Evolutionary conservation across 2,113 vertebrate genomes (phyloP), one percentile per base, ranked within the genome.

Genomic region (Pachyramphus minor): DNA sequence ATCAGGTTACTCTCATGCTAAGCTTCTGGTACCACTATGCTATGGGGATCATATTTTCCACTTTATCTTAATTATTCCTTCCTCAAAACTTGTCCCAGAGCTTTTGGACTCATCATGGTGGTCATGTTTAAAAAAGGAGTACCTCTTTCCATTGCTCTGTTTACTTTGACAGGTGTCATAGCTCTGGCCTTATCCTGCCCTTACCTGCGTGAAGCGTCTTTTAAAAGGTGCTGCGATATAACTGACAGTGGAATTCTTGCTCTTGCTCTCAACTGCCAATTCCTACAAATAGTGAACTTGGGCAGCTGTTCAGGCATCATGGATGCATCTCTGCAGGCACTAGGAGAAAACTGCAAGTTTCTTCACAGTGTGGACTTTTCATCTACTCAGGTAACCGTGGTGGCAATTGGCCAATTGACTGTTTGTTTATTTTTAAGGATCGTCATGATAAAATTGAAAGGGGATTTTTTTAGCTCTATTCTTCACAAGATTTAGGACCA

Each of bases 351-450:
- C 92, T 98, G 98, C 92, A 93, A 82, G 16, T 97, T 96, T 92
- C 93, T 98, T 84, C 98, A 98, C 60, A 98, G 97, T 35, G 97
- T 98, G 84, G 98, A 98, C 91, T 98, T 98, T 77, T 98, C 98
- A 68, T 97, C 97, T 67, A 98, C 98, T 64, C 97, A 94, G 97
- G 98, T 98, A 97, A 97, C 39, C 90, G 4, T 5, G 8, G 76
- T 67, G n/a, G 8, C 55, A 74, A 1, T 25, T 62, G 45, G 14
- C 15, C 60, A 27, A 6, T 12, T 74, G 68, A 53, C 33, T 60
- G 67, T 4, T 78, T 71, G 12, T 37, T 87, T 68, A 4, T 76
- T 53, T 75, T 89, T 53, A 18, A 42, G 52, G n/a, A 33, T 52
- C 77, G 44, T 53, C 14, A 3, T 44, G 19, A 41, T 68, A n/a